A percentile compares a stretch with the other conserved stretches of the same genome.
Conservation (phyloP, 2,113 vertebrate genomes). For the Eublepharis macularius region DNA sequence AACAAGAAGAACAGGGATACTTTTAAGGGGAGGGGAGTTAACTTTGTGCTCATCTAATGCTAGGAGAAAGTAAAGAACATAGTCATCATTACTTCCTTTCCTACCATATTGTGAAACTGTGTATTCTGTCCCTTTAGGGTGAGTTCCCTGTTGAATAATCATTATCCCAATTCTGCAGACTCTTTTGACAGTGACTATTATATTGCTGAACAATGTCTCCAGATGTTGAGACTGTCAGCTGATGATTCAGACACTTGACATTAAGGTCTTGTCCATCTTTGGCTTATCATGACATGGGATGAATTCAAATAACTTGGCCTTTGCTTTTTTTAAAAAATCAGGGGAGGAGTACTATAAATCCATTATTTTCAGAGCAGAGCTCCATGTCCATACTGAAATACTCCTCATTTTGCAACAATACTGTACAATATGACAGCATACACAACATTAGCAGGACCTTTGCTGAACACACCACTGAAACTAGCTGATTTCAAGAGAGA, state of each 20-base stretch:
- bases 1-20: conserved; percentile 15
- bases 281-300: neutral
- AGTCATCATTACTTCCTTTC: neutral
- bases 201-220: conserved; percentile 31
- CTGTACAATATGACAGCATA: neutral
- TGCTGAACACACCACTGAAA: neutral
- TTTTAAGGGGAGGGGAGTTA: neutral
- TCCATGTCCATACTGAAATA: neutral
- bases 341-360: neutral
- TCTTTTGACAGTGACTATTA: neutral
- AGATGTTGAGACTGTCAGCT: conserved; percentile 22
- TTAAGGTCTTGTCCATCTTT: conserved; percentile 17
- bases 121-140: conserved; percentile 30
- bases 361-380: neutral
- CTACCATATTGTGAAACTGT: conserved; percentile 19
- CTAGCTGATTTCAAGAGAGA: neutral
- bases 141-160: conserved; percentile 39
- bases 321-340: neutral
- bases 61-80: neutral
- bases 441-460: neutral
- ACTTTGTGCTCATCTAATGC: neutral
- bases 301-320: neutral
- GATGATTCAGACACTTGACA: neutral
- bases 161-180: neutral
- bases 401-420: neutral